Base-by-base conservation (phyloP, 2,888 invertebrate genomes). In the Chrysolina haemoptera region DNA sequence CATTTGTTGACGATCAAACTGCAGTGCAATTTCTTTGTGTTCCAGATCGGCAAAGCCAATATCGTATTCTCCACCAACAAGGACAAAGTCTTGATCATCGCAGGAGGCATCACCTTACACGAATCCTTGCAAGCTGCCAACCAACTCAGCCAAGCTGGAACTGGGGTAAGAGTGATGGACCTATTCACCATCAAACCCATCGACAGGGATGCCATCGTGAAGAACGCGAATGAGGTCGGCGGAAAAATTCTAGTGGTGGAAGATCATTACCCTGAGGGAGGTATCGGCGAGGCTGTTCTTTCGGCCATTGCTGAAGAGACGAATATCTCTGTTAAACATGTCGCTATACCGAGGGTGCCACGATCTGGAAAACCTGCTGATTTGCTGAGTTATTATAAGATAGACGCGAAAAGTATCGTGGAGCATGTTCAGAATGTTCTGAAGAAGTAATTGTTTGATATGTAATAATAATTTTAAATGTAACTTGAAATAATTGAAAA, bases 201-300 rank as follows among this genome's bases (percentile, higher is more conserved):
- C 80, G 99, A 99, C 88, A 91, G 89, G 63, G 91, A 90, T 0
- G 90, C 93, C 0, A 91, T 99, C 43, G 86, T 93, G 43, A 88
- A 89, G 62, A 92, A 95, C 86, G 98, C 96, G 4, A 89, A 90
- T 72, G 93, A 93, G 50, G 93, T 91, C 70, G 94, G 93, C 1
- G 96, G 96, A 0, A 90, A 92, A 10, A 91, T 99, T 70, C 87
- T 99, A 68, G 96, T 97, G 22, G 96, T 98, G 0, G 99, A 99
- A 88, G 99, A 99, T 87, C 99, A 99, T 88, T 98, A 98, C 87
- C 92, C 94, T 78, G 95, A 95, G 87, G 97, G 98, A 76, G 98
- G 98, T 64, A 86, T 99, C 68, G 99, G 98, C 75, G 98, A 98
- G 85, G 97, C 98, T 14, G 98, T 98, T 16, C 87, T 93, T 12